Evolutionary conservation across 2,888 invertebrate species (phyloP).

Genomic region (Eremobia ochroleuca): DNA sequence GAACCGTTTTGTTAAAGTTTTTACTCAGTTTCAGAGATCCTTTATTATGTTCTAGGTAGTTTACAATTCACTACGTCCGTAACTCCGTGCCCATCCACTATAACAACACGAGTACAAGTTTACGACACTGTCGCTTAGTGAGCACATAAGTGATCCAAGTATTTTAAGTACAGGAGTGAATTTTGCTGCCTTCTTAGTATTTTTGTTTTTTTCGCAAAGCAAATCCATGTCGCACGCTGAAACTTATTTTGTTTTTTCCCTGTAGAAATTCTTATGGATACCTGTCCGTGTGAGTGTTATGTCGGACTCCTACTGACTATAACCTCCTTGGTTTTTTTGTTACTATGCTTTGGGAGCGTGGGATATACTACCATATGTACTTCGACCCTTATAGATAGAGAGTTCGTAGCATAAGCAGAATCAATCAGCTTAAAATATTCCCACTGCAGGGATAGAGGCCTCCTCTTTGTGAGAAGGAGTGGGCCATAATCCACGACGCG

Average conservation of each 20-base stretch:
- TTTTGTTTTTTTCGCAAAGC: not conserved
- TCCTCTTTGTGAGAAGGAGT: not conserved
- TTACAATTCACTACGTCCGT: not conserved
- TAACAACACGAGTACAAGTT: not conserved
- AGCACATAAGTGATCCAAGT: not conserved
- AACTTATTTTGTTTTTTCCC: not conserved
- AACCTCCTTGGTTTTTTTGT: too few species aligned
- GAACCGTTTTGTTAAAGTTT: conserved; percentile 28
- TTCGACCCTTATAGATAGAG: not conserved
- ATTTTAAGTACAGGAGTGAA: too few species aligned
- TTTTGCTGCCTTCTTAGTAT: not conserved
- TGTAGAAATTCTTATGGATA: not conserved
- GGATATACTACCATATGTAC: not conserved
- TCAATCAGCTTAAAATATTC: not conserved
- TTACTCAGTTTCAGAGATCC: not conserved
- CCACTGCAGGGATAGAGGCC: not conserved
- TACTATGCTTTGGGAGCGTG: too few species aligned
- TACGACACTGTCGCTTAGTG: not conserved
- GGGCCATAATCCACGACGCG: not conserved
- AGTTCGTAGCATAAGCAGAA: not conserved
- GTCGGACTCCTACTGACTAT: not conserved
- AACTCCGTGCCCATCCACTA: not conserved
- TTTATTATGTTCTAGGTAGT: not conserved
- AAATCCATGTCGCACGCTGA: too few species aligned
- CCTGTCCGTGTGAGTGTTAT: not conserved